These are phyloP conservation scores for Microplitis demolitor DNA, from an alignment of 1,140 invertebrate species.

Conservation along the genomic window DNA sequence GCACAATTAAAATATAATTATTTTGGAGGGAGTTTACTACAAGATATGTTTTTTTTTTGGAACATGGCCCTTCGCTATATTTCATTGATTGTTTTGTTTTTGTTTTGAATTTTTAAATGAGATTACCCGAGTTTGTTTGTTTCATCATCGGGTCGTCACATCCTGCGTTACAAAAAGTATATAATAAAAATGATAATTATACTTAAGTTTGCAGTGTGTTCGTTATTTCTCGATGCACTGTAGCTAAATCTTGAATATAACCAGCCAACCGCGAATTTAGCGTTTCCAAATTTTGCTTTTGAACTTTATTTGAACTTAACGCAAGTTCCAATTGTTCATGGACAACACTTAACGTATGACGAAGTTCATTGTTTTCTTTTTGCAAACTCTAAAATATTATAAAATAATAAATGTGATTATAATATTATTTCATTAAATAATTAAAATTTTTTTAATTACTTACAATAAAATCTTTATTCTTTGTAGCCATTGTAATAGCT, in stretches of 20 bases:
- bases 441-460: slow-evolving; percentile 25
- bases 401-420: slow-evolving; percentile 15
- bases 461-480: slow-evolving; percentile 61
- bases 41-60: slow-evolving; percentile 36
- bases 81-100: not conserved
- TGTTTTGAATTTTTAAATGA: slow-evolving; percentile 9
- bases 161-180: slow-evolving; percentile 24
- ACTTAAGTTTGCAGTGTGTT: slow-evolving; percentile 78
- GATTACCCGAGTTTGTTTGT: not conserved
- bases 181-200: not conserved
- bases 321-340: slow-evolving; percentile 85
- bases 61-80: slow-evolving; percentile 32
- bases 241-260: slow-evolving; percentile 84
- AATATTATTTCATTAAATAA: slow-evolving; percentile 10
- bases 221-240: slow-evolving; percentile 82
- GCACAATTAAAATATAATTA: slow-evolving; percentile 21
- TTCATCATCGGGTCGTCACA: slow-evolving; percentile 22
- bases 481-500: slow-evolving; percentile 57
- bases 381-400: slow-evolving; percentile 63
- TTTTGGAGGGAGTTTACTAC: slow-evolving; percentile 31
- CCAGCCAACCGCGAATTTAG: slow-evolving; percentile 82
- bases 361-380: slow-evolving; percentile 76
- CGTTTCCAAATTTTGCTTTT: slow-evolving; percentile 82
- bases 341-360: slow-evolving; percentile 73
- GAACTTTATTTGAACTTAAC: slow-evolving; percentile 80